A percentile compares a stretch with the other conserved stretches of the same genome.
Evolutionary conservation across 2,888 invertebrate genomes (phyloP).

Genomic region (Oligia strigilis): DNA sequence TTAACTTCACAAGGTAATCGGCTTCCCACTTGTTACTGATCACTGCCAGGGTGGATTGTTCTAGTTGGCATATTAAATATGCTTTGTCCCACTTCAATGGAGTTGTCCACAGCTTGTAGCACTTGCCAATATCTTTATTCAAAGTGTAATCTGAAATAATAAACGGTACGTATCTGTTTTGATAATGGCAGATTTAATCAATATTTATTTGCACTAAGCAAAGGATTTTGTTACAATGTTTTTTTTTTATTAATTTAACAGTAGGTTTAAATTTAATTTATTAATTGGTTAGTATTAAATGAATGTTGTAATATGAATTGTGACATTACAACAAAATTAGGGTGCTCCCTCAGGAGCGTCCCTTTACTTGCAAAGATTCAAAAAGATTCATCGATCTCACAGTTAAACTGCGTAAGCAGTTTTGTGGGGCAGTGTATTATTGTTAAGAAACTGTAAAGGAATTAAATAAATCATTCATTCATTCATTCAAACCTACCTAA

Average conservation of each 20-base stretch:
- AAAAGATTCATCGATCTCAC: background rate
- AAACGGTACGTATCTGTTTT: background rate
- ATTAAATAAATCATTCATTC: too few species aligned
- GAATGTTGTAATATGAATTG: background rate
- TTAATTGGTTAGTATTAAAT: too few species aligned
- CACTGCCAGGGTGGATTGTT: constrained; percentile 78
- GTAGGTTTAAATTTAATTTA: too few species aligned
- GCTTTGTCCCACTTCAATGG: constrained; percentile 81
- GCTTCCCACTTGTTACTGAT: constrained; percentile 68
- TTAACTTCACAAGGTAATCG: constrained; percentile 34
- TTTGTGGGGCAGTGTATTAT: too few species aligned
- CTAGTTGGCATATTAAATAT: constrained; percentile 74
- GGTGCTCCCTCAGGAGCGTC: background rate
- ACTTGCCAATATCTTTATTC: constrained; percentile 70
- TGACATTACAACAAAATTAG: background rate
- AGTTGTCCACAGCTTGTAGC: constrained; percentile 81
- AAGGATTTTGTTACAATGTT: background rate
- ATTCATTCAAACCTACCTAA: constrained; percentile 65
- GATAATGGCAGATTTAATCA: background rate
- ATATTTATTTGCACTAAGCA: background rate
- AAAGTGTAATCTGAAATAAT: constrained; percentile 76
- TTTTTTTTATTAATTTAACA: too few species aligned
- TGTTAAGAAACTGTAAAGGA: too few species aligned
- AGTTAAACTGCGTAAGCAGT: too few species aligned
- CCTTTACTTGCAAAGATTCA: background rate